Evolutionary conservation across 2,797 vertebrate genomes (phyloP), one percentile per base, ranked within the genome.

Genomic region (Sebastes flavidus): DNA sequence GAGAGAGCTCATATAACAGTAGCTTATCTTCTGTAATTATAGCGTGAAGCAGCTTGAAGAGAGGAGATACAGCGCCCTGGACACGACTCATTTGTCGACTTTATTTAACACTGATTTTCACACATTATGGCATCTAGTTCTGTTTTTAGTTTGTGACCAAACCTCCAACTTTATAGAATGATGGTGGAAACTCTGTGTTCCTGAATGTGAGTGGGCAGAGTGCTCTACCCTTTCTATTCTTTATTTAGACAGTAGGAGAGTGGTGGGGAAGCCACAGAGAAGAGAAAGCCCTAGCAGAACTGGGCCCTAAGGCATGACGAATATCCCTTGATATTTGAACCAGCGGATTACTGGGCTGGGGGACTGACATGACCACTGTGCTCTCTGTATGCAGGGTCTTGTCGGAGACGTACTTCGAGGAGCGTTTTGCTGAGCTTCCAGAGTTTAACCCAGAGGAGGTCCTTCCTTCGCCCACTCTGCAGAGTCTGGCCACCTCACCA

Each of bases 391-490:
- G 65, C 83, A 98, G 97, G 95, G 96, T 97, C 80, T 82, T 98
- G 83, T 97, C 96, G 0, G 97, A 97, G 80, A 95, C 96, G 5
- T 97, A 97, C 86, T 98, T 99, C 1, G 97, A 99, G 91, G 97
- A 98, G 90, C 97, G 97, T 6, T 97, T 99, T 69, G 97, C 97
- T 0, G 97, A 98, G 93, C 94, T 99, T 60, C 97, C 97, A 0
- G 97, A 98, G 91, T 99, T 99, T 74, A 96, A 96, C 34, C 97
- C 97, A 0, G 97, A 97, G 86, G 97, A 98, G 68, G 96, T 97
- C 65, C 93, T 98, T 49, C 97, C 97, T n/a, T 99, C 97, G 0
- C 97, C 97, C 32, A 99, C 96, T 1, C 94, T 99, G 84, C 97
- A 98, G 94, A 97, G 97, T 42, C 94, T 98, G 82, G 96, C 97